phyloP scores from a whole-genome alignment of 2,113 vertebrate genomes.

The pig (Sus scrofa) region DNA sequence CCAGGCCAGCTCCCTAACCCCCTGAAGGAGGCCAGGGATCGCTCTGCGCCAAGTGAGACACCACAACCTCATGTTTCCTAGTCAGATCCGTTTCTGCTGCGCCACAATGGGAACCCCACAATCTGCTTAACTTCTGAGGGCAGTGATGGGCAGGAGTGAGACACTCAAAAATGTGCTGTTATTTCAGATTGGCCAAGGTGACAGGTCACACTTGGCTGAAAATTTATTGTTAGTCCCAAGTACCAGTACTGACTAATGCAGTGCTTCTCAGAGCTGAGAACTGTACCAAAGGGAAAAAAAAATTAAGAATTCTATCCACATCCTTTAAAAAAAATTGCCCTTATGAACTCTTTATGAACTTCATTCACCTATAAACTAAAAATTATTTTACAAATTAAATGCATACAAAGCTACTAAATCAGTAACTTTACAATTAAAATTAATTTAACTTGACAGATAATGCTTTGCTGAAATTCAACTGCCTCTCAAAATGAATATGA shows the following conservation, averaged over 20 bases:
- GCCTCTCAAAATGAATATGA: neutral
- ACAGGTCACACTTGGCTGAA: slow-evolving; percentile 7
- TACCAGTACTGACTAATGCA: neutral
- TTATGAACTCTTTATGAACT: neutral
- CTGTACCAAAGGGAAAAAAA: neutral
- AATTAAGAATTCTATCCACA: neutral
- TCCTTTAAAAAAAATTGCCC: neutral
- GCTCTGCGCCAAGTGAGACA: too few relatives aligned
- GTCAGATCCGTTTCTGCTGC: too few relatives aligned
- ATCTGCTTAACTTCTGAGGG: slow-evolving; percentile 9
- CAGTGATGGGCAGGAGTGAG: neutral
- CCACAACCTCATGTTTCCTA: too few relatives aligned
- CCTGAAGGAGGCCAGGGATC: too few relatives aligned
- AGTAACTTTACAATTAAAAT: neutral
- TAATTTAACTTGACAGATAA: slow-evolving; percentile 10
- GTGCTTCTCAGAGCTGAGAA: neutral
- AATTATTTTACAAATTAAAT: slow-evolving; percentile 25
- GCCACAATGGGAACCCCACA: too few relatives aligned
- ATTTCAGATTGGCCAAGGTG: neutral
- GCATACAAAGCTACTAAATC: neutral
- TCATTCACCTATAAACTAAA: neutral
- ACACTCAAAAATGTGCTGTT: neutral
- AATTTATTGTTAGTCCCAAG: slow-evolving; percentile 43
- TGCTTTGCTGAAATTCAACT: neutral
- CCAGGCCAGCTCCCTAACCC: too few relatives aligned